Percentiles rank a stretch among this genome's conserved stretches.
Conservation (phyloP, 2,797 vertebrate genomes). For the Leptoclinus maculatus region DNA sequence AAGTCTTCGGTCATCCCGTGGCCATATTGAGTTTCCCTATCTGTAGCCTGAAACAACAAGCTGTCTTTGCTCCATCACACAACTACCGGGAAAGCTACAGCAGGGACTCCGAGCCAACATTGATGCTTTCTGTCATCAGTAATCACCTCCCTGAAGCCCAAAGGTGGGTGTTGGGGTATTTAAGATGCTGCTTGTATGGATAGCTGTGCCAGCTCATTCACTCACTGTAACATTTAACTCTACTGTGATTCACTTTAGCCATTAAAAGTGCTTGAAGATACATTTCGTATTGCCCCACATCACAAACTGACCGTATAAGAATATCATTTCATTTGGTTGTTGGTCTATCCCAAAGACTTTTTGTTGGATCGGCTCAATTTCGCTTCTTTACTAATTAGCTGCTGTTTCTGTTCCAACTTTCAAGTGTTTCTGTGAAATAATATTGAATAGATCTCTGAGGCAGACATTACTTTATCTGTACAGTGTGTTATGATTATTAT, state of each 20-base stretch:
- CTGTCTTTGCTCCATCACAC: conserved; percentile 41
- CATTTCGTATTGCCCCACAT: background rate
- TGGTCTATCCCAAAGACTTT: background rate
- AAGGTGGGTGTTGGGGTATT: conserved; percentile 27
- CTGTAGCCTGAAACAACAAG: conserved; percentile 56
- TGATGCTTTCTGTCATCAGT: conserved; percentile 52
- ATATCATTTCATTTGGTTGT: background rate
- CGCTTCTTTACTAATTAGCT: conserved; percentile 17
- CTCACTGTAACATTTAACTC: conserved; percentile 41
- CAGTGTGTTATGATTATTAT: too few species aligned
- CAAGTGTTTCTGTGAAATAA: too few species aligned
- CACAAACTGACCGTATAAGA: background rate
- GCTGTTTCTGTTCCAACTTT: too few species aligned
- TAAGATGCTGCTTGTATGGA: conserved; percentile 24
- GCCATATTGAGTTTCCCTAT: conserved; percentile 57
- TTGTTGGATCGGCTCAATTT: conserved; percentile 5
- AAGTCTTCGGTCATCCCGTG: conserved; percentile 55
- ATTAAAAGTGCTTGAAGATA: conserved; percentile 4
- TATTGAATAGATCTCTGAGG: too few species aligned
- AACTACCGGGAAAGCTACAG: conserved; percentile 9
- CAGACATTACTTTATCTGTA: background rate
- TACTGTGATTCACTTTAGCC: conserved; percentile 6
- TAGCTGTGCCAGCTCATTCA: conserved; percentile 34
- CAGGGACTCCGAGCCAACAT: conserved; percentile 15
- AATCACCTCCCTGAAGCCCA: conserved; percentile 50